Percentiles rank a stretch among this genome's conserved stretches.
Conservation (phyloP, 2,113 vertebrate species). For the Bubalus kerabau region DNA sequence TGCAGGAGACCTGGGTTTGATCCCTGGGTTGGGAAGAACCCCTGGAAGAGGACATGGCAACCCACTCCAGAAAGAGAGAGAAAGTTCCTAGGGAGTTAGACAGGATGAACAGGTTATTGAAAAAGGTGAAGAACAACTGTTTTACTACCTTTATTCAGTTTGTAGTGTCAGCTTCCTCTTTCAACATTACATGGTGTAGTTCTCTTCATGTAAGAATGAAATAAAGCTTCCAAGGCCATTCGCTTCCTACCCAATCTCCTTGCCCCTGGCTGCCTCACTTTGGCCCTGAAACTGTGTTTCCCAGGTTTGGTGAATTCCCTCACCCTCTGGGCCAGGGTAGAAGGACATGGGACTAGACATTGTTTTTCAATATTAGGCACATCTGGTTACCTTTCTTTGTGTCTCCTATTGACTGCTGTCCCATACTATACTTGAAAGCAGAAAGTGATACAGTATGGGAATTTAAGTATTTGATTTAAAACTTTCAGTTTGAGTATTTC, state of each 20-base stretch:
- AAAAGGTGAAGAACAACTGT: not conserved
- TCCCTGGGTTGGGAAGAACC: not conserved
- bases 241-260: not conserved
- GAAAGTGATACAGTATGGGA: not conserved
- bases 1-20: not conserved
- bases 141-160: not conserved
- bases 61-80: not conserved
- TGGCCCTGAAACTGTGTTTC: not conserved
- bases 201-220: conserved; percentile 3
- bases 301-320: not conserved
- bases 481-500: not conserved
- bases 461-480: not conserved
- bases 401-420: not conserved
- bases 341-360: not conserved
- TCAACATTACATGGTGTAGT: not conserved
- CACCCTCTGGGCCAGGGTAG: not conserved
- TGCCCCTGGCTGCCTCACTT: not conserved
- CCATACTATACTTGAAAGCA: not conserved
- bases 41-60: not conserved
- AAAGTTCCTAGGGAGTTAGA: not conserved
- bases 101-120: not conserved
- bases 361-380: not conserved
- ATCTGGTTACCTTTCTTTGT: not conserved
- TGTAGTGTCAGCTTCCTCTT: not conserved
- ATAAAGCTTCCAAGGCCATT: not conserved